Conservation (phyloP, 2,113 vertebrate species). For the Coptodon bakossiorum region DNA sequence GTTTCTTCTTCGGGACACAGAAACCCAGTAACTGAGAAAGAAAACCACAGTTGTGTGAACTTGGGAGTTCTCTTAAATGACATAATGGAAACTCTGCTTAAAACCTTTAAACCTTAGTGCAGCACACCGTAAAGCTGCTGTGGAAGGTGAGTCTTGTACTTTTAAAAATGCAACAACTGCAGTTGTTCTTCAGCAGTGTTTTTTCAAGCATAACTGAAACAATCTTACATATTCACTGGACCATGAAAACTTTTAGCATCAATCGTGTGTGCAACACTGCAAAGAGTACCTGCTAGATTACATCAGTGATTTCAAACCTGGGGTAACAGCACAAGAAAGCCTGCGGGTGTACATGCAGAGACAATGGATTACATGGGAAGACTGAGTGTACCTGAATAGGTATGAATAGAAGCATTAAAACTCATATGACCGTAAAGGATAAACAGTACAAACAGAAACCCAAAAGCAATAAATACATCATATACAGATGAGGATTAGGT, state of each 20-base stretch:
- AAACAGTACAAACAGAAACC: background rate
- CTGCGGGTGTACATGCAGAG: background rate
- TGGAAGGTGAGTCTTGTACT: background rate
- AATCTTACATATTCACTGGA: background rate
- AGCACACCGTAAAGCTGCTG: background rate
- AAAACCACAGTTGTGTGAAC: slow-evolving; percentile 27
- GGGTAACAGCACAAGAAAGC: background rate
- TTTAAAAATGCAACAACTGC: background rate
- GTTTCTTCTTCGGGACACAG: slow-evolving; percentile 31
- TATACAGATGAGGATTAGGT: background rate
- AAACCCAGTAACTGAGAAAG: slow-evolving; percentile 28
- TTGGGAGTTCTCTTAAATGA: slow-evolving; percentile 21
- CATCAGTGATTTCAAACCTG: background rate
- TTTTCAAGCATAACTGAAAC: background rate
- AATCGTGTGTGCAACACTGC: background rate
- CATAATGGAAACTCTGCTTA: slow-evolving; percentile 44
- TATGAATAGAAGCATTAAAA: background rate
- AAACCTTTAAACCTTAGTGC: slow-evolving; percentile 5
- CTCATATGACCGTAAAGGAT: background rate
- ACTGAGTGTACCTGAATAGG: background rate
- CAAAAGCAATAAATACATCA: background rate
- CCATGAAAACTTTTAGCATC: background rate
- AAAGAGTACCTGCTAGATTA: background rate
- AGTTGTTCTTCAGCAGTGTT: background rate
- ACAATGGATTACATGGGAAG: background rate